Conservation (phyloP, 2,113 vertebrate genomes). For the Anhinga anhinga region DNA sequence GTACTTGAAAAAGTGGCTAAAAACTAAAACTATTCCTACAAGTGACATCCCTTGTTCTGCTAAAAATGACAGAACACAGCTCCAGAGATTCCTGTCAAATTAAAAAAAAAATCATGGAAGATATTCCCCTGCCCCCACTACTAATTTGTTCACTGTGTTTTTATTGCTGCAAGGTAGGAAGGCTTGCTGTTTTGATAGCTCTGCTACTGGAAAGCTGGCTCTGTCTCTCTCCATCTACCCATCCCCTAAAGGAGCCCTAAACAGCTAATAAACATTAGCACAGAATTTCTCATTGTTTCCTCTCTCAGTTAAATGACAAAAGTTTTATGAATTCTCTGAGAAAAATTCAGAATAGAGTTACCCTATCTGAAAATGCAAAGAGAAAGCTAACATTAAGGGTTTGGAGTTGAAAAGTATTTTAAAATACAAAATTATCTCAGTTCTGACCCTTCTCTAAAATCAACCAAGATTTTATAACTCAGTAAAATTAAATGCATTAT, state of each 20-base stretch:
- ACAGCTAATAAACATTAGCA: neutral
- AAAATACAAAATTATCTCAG: constrained; percentile 9
- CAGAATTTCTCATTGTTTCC: neutral
- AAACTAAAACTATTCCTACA: neutral
- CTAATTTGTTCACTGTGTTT: neutral
- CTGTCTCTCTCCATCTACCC: neutral
- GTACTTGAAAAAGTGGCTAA: neutral
- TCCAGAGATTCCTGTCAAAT: neutral
- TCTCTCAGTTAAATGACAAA: neutral
- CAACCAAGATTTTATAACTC: constrained; percentile 12
- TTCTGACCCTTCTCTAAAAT: neutral
- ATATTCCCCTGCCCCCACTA: neutral
- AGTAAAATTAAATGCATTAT: constrained; percentile 39
- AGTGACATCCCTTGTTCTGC: neutral
- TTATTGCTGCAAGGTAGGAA: neutral
- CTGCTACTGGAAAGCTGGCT: neutral
- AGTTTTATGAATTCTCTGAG: neutral
- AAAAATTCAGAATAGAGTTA: neutral
- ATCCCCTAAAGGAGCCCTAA: neutral
- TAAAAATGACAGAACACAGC: neutral
- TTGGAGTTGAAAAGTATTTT: neutral
- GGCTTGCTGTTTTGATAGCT: neutral
- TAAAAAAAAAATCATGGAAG: neutral
- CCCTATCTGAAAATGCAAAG: neutral
- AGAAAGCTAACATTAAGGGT: neutral